phyloP scores from a whole-genome alignment of 1,140 invertebrate genomes.

The Mercenaria mercenaria region DNA sequence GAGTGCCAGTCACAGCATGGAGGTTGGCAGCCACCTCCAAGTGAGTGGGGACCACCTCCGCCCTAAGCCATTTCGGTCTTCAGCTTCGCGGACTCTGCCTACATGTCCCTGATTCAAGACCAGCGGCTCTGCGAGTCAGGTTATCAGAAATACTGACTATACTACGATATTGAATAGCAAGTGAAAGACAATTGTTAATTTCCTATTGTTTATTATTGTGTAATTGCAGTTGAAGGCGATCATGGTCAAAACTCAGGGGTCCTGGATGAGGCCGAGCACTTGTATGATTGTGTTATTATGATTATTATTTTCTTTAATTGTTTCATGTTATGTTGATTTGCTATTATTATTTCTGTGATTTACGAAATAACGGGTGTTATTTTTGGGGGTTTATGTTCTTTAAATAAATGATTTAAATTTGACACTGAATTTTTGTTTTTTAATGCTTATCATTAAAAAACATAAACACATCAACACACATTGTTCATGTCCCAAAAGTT shows the following conservation, averaged over 20 bases:
- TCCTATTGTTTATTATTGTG: conserved; percentile 46
- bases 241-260: conserved; percentile 51
- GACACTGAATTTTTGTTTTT: conserved; percentile 53
- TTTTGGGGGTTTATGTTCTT: conserved; percentile 38
- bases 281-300: conserved; percentile 51
- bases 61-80: conserved; percentile 45
- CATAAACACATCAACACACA: conserved; percentile 58
- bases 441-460: conserved; percentile 62
- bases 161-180: conserved; percentile 49
- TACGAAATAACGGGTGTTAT: conserved; percentile 51
- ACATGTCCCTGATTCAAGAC: conserved; percentile 47
- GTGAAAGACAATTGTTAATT: conserved; percentile 49
- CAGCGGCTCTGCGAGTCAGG: conserved; percentile 46
- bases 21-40: conserved; percentile 43
- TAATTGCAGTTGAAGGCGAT: conserved; percentile 52
- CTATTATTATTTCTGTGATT: conserved; percentile 48
- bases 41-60: conserved; percentile 29
- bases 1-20: conserved; percentile 50
- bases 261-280: conserved; percentile 51
- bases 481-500: conserved; percentile 55
- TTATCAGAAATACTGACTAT: conserved; percentile 47
- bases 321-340: conserved; percentile 48
- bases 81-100: conserved; percentile 31
- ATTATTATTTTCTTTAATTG: conserved; percentile 49
- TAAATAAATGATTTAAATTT: conserved; percentile 57